These are phyloP conservation scores for Dendroctonus ponderosae DNA, from an alignment of 1,140 invertebrate genomes.

Conservation along the genomic window DNA sequence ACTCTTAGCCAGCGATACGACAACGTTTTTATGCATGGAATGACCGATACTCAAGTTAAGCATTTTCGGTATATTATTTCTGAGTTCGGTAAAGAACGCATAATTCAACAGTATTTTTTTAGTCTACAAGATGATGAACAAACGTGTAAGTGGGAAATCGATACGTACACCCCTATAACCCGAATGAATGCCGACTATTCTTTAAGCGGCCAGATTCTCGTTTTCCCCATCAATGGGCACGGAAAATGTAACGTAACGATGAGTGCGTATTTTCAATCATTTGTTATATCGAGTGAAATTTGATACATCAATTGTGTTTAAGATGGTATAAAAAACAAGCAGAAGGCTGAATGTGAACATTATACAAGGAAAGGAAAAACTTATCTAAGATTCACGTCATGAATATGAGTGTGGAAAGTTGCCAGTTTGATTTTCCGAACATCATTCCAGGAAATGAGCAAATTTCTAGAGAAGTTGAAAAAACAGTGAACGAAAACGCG, in stretches of 20 bases:
- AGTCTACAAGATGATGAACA: slow-evolving; percentile 23
- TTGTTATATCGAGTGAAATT: background rate
- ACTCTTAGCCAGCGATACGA: slow-evolving; percentile 31
- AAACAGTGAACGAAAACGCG: slow-evolving; percentile 40
- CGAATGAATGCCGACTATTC: slow-evolving; percentile 33
- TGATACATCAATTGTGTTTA: slow-evolving; percentile 1
- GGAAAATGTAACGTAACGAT: slow-evolving; percentile 34
- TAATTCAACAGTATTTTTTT: background rate
- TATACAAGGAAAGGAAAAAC: slow-evolving; percentile 36
- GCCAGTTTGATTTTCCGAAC: slow-evolving; percentile 36
- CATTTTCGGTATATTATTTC: slow-evolving; percentile 13
- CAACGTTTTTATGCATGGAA: slow-evolving; percentile 30
- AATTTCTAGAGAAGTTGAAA: slow-evolving; percentile 33
- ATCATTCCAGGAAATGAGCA: slow-evolving; percentile 39
- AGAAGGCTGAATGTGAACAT: slow-evolving; percentile 40
- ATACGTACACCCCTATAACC: slow-evolving; percentile 12
- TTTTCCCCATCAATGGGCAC: slow-evolving; percentile 36
- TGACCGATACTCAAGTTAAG: slow-evolving; percentile 23
- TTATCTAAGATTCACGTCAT: slow-evolving; percentile 26
- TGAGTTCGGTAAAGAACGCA: background rate
- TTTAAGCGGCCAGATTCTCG: slow-evolving; percentile 33
- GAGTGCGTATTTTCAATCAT: slow-evolving; percentile 21
- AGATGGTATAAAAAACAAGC: slow-evolving; percentile 18
- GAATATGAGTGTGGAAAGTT: slow-evolving; percentile 22
- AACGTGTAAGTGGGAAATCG: slow-evolving; percentile 26